These are phyloP conservation scores for Dufourea novaeangliae DNA, from an alignment of 1,140 invertebrate species.

Conservation along the genomic window DNA sequence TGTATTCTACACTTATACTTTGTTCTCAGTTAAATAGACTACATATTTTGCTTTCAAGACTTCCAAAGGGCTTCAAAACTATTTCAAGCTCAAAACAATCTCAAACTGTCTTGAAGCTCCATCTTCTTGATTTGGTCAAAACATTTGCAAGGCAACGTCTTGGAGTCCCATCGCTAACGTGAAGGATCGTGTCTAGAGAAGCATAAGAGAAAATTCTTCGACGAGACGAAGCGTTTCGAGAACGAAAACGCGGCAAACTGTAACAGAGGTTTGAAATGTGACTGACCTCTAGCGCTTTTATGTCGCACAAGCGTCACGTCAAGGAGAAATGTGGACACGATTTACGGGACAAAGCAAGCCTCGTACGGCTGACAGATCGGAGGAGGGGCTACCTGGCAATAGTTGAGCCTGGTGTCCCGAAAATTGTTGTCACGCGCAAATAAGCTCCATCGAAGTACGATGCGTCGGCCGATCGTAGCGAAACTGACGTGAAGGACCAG, in stretches of 20 bases:
- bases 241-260: constrained; percentile 40
- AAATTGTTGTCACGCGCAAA: constrained; percentile 58
- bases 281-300: constrained; percentile 51
- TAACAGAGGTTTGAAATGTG: constrained; percentile 46
- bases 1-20: no score
- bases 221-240: neutral
- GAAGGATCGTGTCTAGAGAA: no score
- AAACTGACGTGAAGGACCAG: constrained; percentile 26
- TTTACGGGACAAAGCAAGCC: constrained; percentile 10
- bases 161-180: no score
- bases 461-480: constrained; percentile 27
- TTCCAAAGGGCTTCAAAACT: no score
- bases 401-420: constrained; percentile 50
- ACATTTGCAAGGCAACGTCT: no score
- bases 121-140: no score
- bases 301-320: constrained; percentile 42
- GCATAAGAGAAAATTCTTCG: neutral
- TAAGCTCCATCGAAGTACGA: constrained; percentile 57
- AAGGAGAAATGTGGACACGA: constrained; percentile 29
- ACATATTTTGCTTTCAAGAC: no score
- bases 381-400: constrained; percentile 51
- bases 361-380: constrained; percentile 17
- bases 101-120: no score
- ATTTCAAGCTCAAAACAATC: no score
- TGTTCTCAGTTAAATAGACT: no score